Evolutionary conservation across 2,888 invertebrate genomes (phyloP).

Genomic region (Isoperla grammatica): DNA sequence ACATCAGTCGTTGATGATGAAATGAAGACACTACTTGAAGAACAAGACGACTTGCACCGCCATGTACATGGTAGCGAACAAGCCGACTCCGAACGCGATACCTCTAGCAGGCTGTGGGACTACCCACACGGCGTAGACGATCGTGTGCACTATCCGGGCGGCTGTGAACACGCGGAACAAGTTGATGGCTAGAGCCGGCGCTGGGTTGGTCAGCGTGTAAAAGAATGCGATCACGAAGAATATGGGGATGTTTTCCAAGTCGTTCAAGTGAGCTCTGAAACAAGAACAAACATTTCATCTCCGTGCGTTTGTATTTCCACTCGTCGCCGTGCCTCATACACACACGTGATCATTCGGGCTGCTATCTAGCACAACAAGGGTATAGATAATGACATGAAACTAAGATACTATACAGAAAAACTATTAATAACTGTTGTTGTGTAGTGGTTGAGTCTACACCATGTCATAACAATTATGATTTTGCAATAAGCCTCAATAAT

Average conservation of each 20-base stretch:
- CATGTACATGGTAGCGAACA: constrained; percentile 48
- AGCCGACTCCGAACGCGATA: constrained; percentile 44
- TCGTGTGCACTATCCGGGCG: constrained; percentile 54
- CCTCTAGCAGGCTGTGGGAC: constrained; percentile 55
- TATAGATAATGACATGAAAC: too few relatives aligned
- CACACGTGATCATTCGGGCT: too few relatives aligned
- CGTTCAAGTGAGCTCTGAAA: constrained; percentile 61
- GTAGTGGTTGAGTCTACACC: too few relatives aligned
- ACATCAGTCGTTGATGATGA: too few relatives aligned
- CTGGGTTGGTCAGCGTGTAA: constrained; percentile 57
- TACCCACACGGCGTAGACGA: constrained; percentile 57
- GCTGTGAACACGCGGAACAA: constrained; percentile 54
- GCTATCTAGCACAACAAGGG: too few relatives aligned
- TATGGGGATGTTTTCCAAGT: constrained; percentile 64
- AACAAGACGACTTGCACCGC: constrained; percentile 36
- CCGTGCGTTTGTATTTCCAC: too few relatives aligned
- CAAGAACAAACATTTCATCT: too few relatives aligned
- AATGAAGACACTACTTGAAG: constrained; percentile 9
- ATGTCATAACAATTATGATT: too few relatives aligned
- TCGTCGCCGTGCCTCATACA: too few relatives aligned
- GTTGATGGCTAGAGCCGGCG: constrained; percentile 46
- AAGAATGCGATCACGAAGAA: constrained; percentile 56
- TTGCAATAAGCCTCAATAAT: too few relatives aligned
- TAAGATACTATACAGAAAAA: too few relatives aligned
- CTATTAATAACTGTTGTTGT: too few relatives aligned